Evolutionary conservation across 2,113 vertebrate genomes (phyloP), one percentile per base, ranked within the genome.

Genomic region (Poeciliopsis occidentalis): DNA sequence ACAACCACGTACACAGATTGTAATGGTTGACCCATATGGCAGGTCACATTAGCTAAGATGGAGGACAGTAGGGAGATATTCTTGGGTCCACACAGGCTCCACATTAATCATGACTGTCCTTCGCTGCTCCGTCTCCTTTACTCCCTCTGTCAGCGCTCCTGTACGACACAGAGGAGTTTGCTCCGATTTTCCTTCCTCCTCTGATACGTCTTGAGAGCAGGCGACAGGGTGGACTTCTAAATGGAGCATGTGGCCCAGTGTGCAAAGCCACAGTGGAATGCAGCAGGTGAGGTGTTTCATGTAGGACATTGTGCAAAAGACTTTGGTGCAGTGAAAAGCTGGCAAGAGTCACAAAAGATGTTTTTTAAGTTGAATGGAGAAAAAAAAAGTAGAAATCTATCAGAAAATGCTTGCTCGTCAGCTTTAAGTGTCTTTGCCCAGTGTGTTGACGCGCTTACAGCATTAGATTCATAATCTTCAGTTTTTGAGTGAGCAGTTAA

Each of bases 1-100:
- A 73, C 80, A 67, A 57, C 60, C 80, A 72, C 71, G 71, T 27
- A 34, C 79, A 78, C 75, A 82, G 71, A 64, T 62, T 61, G 67
- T 80, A 82, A 80, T 79, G 83, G 87, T 80, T 89, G 89, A 89
- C 90, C 91, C 86, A 90, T 76, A 89, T 93, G 90, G 90, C 91
- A 92, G 88, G 88, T 90, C 84, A 87, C 87, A 89, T 93, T 92
- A 92, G 85, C 86, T 68, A 90, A 90, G 92, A 92, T 87, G 85
- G 87, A 90, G 85, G 87, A 84, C 86, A 80, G 73, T 68, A 82
- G 85, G 71, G 76, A 87, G 92, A 92, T 93, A 92, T 93, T 93
- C 89, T 92, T 90, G 87, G 92, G 85, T 86, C 81, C 73, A 85
- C 85, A 76, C 12, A 74, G 86, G 75, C 78, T 84, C 80, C 84